These are phyloP conservation scores for Tribolium freemani DNA, from an alignment of 2,888 invertebrate species.

Conservation along the genomic window DNA sequence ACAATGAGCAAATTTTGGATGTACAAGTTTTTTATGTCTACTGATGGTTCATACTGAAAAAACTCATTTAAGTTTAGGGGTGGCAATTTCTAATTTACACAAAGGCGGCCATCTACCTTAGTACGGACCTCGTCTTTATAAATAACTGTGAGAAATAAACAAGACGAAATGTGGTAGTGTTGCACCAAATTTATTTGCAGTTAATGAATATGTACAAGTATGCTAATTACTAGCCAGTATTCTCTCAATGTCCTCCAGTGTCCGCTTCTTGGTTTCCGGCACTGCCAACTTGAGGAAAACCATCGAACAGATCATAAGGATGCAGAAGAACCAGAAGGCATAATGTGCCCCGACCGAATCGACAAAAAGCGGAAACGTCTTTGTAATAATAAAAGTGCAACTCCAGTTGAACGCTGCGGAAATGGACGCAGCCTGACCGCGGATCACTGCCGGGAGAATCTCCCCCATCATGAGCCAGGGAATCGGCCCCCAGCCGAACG, in stretches of 20 bases:
- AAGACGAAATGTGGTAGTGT: no score
- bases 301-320: constrained; percentile 79
- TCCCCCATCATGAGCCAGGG: constrained; percentile 90
- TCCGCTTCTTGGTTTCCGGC: constrained; percentile 93
- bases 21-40: no score
- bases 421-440: constrained; percentile 90
- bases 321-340: constrained; percentile 86
- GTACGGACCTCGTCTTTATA: background rate
- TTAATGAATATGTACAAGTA: background rate
- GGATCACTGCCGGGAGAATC: constrained; percentile 87
- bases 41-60: no score
- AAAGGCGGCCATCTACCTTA: no score
- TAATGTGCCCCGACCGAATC: constrained; percentile 76
- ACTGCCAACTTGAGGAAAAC: constrained; percentile 87
- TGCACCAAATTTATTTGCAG: background rate
- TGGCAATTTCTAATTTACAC: no score
- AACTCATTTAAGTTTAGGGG: no score
- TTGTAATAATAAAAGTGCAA: constrained; percentile 91
- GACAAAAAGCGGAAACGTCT: constrained; percentile 82
- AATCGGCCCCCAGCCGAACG: constrained; percentile 83
- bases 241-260: constrained; percentile 92
- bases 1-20: no score
- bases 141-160: background rate
- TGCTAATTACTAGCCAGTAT: constrained; percentile 70
- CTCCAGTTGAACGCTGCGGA: constrained; percentile 93